Base-by-base conservation (phyloP, 2,113 vertebrate genomes). In the Otis tarda region DNA sequence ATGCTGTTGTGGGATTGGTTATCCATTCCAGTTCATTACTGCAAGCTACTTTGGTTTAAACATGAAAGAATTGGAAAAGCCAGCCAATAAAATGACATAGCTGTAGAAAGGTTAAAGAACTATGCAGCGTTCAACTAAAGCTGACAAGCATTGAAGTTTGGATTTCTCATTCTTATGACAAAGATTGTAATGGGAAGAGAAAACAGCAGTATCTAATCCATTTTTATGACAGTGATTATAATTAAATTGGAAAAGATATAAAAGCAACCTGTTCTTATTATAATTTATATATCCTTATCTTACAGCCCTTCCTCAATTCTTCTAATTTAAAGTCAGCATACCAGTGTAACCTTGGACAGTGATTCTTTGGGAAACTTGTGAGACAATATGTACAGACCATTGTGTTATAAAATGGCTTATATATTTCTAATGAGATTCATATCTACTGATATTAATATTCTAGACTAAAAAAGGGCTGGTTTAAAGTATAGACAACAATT, bases 131-230 rank as follows among this genome's bases (percentile, higher is more conserved):
- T 71, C 2, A 0, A 77, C 83, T 71, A 57, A 92, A 94, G 41
- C 86, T 94, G 95, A 96, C 95, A 95, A 81, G 83, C 76, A 68
- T 2, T 93, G 84, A 94, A 87, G 35, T 94, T 82, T 84, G 49
- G 76, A 61, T 89, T 89, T 87, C 92, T 94, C 73, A 93, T 96
- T 95, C 76, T 87, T 84, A 37, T 70, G 74, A 95, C 95, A 96
- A 96, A 91, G 65, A 93, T 63, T 65, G n/a, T 89, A 95, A 95
- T 82, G 37, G 68, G 50, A 97, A 96, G 73, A 95, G 92, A 96
- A 97, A 94, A 89, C 69, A 89, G 53, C 61, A 93, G 73, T 84
- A 94, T 95, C 91, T 87, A 94, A 95, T 96, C 86, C 53, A 82
- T 93, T 97, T 89, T 95, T 84, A 83, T 89, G 96, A 83, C 81